These are phyloP conservation scores for Probosciger aterrimus DNA, from an alignment of 2,113 vertebrate species.

Conservation along the genomic window DNA sequence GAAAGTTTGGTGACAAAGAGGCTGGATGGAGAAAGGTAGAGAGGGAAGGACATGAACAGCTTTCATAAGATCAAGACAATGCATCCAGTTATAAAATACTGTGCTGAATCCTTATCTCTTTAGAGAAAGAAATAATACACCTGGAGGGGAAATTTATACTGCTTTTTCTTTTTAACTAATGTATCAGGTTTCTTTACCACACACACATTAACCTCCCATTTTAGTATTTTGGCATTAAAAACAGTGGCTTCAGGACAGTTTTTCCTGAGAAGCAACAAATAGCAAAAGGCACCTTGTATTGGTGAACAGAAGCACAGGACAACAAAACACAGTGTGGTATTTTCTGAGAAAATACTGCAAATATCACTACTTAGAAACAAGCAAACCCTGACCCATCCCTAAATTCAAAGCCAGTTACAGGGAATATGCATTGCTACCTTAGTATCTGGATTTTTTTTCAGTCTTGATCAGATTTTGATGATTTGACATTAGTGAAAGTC, in stretches of 20 bases:
- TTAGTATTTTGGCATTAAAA: background rate
- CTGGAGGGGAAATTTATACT: background rate
- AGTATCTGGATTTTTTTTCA: slow-evolving; percentile 7
- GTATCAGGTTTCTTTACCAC: background rate
- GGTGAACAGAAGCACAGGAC: background rate
- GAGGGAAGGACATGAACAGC: background rate
- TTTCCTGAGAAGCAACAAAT: background rate
- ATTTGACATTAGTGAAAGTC: slow-evolving; percentile 1
- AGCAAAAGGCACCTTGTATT: background rate
- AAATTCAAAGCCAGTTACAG: background rate
- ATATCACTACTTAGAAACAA: background rate
- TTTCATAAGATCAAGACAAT: slow-evolving; percentile 37
- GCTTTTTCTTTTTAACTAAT: background rate
- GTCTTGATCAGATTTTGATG: slow-evolving; percentile 34
- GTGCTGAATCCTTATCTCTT: background rate
- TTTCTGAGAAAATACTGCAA: background rate
- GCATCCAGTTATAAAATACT: background rate
- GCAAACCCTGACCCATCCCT: background rate
- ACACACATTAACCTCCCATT: background rate
- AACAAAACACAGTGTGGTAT: background rate
- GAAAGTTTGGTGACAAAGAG: background rate
- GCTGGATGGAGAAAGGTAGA: slow-evolving; percentile 10
- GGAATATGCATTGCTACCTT: background rate
- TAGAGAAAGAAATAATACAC: slow-evolving; percentile 2
- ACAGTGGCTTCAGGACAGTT: background rate